These are phyloP conservation scores for Gerris lacustris DNA, from an alignment of 2,888 invertebrate genomes.

Conservation along the genomic window DNA sequence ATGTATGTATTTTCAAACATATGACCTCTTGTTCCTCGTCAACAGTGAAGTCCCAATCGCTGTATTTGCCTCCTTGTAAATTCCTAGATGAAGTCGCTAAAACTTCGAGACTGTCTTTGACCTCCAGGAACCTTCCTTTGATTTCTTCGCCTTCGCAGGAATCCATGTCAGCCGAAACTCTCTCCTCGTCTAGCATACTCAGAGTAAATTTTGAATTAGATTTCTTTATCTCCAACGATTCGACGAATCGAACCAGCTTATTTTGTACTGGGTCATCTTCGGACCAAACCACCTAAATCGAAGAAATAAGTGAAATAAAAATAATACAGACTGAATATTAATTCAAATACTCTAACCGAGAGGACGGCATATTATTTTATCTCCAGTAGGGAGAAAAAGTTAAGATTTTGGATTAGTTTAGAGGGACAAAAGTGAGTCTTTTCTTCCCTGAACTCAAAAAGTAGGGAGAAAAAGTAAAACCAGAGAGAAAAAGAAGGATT, in stretches of 20 bases:
- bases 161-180: not conserved
- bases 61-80: not conserved
- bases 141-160: not conserved
- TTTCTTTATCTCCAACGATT: not conserved
- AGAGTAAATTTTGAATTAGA: constrained; percentile 4
- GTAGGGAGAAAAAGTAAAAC: no score
- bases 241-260: not conserved
- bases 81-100: not conserved
- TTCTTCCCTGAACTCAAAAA: no score
- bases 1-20: no score
- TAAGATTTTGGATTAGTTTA: no score
- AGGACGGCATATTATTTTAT: no score
- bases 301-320: not conserved
- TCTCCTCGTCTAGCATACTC: not conserved
- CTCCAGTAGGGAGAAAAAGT: no score
- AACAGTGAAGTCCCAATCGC: not conserved
- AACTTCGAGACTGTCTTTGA: not conserved
- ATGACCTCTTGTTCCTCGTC: not conserved
- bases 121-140: constrained; percentile 1
- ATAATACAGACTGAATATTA: no score
- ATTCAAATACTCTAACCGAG: no score
- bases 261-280: not conserved
- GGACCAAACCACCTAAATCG: not conserved
- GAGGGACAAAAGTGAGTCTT: no score
- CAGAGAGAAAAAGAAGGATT: no score